Evolutionary conservation across 2,888 invertebrate species (phyloP).

Genomic region (Arenicola marina): DNA sequence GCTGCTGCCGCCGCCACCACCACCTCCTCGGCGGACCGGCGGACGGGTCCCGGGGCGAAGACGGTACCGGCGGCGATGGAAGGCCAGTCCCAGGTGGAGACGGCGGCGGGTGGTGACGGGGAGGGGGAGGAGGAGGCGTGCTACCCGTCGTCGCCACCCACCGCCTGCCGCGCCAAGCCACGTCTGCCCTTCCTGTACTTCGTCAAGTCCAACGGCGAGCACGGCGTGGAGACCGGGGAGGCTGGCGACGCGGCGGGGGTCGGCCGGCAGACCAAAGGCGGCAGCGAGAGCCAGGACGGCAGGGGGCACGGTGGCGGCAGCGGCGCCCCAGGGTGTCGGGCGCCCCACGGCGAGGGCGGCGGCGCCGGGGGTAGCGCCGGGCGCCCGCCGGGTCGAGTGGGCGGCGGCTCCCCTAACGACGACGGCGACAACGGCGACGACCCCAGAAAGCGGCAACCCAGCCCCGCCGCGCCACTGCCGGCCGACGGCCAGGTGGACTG

Average conservation of each 20-base stretch:
- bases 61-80: too few species aligned
- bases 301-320: not conserved
- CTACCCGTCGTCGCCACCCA: not conserved
- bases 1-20: too few species aligned
- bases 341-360: not conserved
- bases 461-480: not conserved
- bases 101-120: too few species aligned
- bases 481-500: not conserved
- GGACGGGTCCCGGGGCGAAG: too few species aligned
- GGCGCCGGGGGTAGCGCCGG: not conserved
- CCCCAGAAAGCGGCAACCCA: not conserved
- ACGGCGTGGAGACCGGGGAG: not conserved
- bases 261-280: not conserved
- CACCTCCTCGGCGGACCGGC: too few species aligned
- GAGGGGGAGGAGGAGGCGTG: not conserved
- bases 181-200: not conserved
- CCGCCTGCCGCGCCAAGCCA: not conserved
- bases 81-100: too few species aligned
- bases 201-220: not conserved
- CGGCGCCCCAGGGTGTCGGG: too few species aligned
- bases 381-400: not conserved
- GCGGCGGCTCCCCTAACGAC: not conserved
- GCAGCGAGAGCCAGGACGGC: not conserved
- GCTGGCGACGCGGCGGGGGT: not conserved
- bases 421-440: not conserved